Base-by-base conservation (phyloP, 2,797 vertebrate genomes). In the Ataeniobius toweri region DNA sequence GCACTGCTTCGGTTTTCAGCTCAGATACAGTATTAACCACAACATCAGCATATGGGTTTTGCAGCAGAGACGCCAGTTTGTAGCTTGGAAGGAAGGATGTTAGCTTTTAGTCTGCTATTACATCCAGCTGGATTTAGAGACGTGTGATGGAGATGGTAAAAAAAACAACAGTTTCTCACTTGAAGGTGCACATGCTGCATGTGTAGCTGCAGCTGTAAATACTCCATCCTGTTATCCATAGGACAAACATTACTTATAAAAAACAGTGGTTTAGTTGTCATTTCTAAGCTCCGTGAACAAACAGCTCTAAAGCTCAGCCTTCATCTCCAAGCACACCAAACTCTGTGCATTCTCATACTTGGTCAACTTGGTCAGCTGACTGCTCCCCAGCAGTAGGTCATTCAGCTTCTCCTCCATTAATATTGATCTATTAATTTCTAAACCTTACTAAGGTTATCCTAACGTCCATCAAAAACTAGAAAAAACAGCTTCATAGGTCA, bases 131-230 rank as follows among this genome's bases (percentile, higher is more conserved):
- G 67, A 69, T 46, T 46, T 5, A 46, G 39, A 69, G 67, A 22
- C 26, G 12, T 46, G 5, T 41, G n/a, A 69, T 14, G 5, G 39
- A n/a, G 24, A 46, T 68, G 7, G 13, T 14, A 7, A 41, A 39
- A 65, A 24, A 69, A 16, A 22, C 39, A 46, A 44, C 65, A 41
- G 20, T 39, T n/a, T 2, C 3, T 44, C 22, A 13, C 2, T 44
- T 68, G 10, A 22, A 44, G 39, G 12, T 14, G 12, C 24, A 39
- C 18, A 12, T 12, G 18, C 20, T 67, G 12, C 12, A 69, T 8
- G 24, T 26, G n/a, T n/a, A 69, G 41, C 41, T n/a, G 67, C 67
- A 46, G 41, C 24, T 46, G 67, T 69, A 68, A 68, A 46, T 68
- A 44, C 24, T 22, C 41, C 36, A 67, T 67, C 39, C 36, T 41